Base-by-base conservation (phyloP, 2,888 invertebrate species). In the Sympetrum striolatum region DNA sequence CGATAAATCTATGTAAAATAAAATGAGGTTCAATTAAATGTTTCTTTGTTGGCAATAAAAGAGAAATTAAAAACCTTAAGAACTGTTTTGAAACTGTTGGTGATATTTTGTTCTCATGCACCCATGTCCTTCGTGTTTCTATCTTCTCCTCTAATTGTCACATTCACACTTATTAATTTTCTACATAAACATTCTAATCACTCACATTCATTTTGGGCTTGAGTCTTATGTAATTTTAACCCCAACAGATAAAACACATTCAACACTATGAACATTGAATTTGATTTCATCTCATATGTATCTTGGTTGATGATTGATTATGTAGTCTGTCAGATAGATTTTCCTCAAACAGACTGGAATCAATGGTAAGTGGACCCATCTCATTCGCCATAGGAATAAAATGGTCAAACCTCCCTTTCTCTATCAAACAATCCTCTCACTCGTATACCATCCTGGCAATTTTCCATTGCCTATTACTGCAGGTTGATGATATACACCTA, bases 211-310 rank as follows among this genome's bases (percentile, higher is more conserved):
- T 35, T 60, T 60, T 86, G 86, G 60, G 31, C 14, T 73, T 14
- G 12, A 60, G 86, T 86, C 86, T 86, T 86, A 58, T 37, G 18
- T 53, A 53, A 86, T 31, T 86, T 60, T 60, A n/a, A 37, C 86
- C 73, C 73, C 44, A 44, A 44, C 44, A 53, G 31, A 60, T 25
- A 60, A 64, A 60, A 86, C 86, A 86, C 86, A 86, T 37, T 86
- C 86, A 86, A 86, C 86, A 86, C 86, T 86, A 86, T 86, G 64
- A 86, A 86, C 86, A 86, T 60, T 86, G 86, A 86, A 82, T 86
- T 64, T 64, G 35, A 86, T 60, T 86, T 18, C 64, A 58, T 31
- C n/a, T 60, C 86, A 86, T 60, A 86, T 86, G 37, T 73, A 73
- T n/a, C 73, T 31, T 73, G 25, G 73, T 73, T 31, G 73, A 73